Evolutionary conservation across 92 coral and sea anemone genomes (phyloP), one percentile per base, ranked within the genome.

Genomic region (Actinostola sp.): DNA sequence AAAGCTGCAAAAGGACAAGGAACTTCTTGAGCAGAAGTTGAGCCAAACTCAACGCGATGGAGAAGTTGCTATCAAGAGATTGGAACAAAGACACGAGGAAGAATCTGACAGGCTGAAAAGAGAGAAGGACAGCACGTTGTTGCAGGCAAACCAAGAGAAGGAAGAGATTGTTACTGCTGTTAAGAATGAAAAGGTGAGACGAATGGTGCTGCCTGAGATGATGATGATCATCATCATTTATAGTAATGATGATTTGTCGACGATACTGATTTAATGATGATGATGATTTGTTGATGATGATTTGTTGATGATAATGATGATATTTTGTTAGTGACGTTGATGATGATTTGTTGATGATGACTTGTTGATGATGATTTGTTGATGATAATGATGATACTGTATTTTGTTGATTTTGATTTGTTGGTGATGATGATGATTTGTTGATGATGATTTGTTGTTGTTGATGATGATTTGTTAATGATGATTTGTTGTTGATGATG

Each of bases 101-200:
- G 97, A 95, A 26, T 36, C 69, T 13, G 97, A 82, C 27, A 92
- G 83, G 58, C 60, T 95, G 85, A 88, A 81, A 46, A 89, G 99
- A 19, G 99, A 95, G 51, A 95, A 78, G 63, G 99, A 92, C 26
- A 92, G 92, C 63, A 38, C 87, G 10, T 57, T 86, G 49, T 62
- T 86, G 60, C 97, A 95, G 43, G 89, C 93, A 29, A 92, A 92
- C 63, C 99, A 95, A 63, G 99, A 95, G 82, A 95, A 92, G 62
- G 99, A 92, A 39, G 89, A 89, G 28, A 83, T 85, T 21, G 27
- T 88, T 52, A 68, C 66, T 51, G 77, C 75, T 32, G 75, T 82
- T 50, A 86, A 81, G 83, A 86, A 83, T 35, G 88, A 91, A 33
- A 82, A 78, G 69, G 93, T 75, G 42, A 51, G 53, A 1, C 35